Evolutionary conservation across 1,140 invertebrate species (phyloP).

Genomic region (Vanessa atalanta): DNA sequence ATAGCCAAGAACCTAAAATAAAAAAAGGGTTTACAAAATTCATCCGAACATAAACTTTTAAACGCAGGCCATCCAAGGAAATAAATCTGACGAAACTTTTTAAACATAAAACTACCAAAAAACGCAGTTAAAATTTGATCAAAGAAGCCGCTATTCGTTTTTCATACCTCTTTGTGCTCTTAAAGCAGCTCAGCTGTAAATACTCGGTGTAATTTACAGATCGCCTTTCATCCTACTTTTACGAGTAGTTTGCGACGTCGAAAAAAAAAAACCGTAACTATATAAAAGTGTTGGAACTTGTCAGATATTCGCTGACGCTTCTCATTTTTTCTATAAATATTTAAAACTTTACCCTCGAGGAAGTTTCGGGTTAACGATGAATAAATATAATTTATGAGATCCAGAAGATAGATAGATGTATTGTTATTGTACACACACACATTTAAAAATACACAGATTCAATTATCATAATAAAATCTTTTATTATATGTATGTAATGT

Average conservation of each 20-base stretch:
- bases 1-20: no score
- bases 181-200: constrained; percentile 3
- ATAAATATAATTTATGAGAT: constrained; percentile 19
- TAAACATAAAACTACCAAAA: neutral
- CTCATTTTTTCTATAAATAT: constrained; percentile 26
- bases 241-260: neutral
- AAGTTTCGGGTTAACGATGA: constrained; percentile 31
- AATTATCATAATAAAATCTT: no score
- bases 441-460: no score
- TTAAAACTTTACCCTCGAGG: constrained; percentile 17
- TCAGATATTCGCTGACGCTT: constrained; percentile 19
- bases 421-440: no score
- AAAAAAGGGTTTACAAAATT: no score
- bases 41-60: no score
- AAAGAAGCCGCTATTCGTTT: neutral
- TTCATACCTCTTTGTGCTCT: neutral
- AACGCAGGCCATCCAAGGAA: no score
- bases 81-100: neutral
- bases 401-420: no score
- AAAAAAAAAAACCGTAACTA: constrained; percentile 9
- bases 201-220: constrained; percentile 7
- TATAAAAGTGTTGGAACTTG: constrained; percentile 19
- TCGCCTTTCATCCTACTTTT: neutral
- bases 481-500: no score
- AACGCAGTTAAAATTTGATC: neutral